These are phyloP conservation scores for Agrypnia vestita DNA, from an alignment of 1,140 invertebrate genomes.

Conservation along the genomic window DNA sequence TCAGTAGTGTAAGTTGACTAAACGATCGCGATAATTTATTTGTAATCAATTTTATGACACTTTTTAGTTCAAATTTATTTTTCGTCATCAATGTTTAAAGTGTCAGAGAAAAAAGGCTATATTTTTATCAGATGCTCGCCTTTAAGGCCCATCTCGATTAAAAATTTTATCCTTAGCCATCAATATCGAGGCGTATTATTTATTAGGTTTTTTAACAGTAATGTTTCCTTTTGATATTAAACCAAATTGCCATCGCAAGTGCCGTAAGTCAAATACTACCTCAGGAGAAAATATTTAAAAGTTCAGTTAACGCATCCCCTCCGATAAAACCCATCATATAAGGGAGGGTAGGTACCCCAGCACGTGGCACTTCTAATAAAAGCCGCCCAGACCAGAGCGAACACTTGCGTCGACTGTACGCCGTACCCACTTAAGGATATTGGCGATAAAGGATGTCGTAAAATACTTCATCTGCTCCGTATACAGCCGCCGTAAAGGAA, in stretches of 20 bases:
- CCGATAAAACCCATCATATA: constrained; percentile 4
- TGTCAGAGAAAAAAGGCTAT: too few relatives aligned
- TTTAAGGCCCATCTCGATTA: too few relatives aligned
- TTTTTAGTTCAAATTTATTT: too few relatives aligned
- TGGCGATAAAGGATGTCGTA: constrained; percentile 15
- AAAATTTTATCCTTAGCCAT: too few relatives aligned
- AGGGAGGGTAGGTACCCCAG: not conserved
- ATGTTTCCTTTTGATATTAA: too few relatives aligned
- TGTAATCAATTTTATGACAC: too few relatives aligned
- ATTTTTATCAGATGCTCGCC: too few relatives aligned
- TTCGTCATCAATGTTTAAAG: too few relatives aligned
- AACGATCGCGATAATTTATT: too few relatives aligned
- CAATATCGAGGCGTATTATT: too few relatives aligned
- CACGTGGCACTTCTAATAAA: constrained; percentile 5
- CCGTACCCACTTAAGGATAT: constrained; percentile 18
- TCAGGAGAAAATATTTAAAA: not conserved
- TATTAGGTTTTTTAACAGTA: too few relatives aligned
- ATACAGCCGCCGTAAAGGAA: constrained; percentile 3
- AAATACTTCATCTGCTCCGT: constrained; percentile 7
- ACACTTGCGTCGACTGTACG: constrained; percentile 17
- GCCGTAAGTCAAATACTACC: not conserved
- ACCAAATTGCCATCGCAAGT: not conserved
- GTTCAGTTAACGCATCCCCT: constrained; percentile 7
- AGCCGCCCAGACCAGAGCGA: not conserved
- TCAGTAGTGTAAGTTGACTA: too few relatives aligned